Conservation (phyloP, 2,113 vertebrate genomes). For the Gadus macrocephalus region DNA sequence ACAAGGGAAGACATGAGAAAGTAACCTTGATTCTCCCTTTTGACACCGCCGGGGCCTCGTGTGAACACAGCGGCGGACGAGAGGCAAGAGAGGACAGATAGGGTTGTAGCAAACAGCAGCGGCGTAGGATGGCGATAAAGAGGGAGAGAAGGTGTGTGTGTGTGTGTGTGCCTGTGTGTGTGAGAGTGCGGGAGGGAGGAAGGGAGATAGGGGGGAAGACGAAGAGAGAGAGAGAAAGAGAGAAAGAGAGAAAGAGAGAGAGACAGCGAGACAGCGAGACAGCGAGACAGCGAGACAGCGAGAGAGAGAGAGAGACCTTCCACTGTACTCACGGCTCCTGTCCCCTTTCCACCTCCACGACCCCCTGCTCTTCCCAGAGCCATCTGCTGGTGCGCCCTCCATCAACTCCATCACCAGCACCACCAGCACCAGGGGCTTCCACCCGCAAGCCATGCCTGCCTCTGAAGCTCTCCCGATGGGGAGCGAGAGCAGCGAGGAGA, state of each 20-base stretch:
- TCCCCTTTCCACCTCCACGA: conserved; percentile 93
- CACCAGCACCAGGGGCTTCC: conserved; percentile 67
- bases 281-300: neutral
- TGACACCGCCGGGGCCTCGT: too few species aligned
- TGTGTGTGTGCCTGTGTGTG: too few species aligned
- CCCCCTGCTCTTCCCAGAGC: conserved; percentile 73
- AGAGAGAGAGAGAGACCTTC: conserved; percentile 22
- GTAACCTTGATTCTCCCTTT: too few species aligned
- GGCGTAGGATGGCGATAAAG: too few species aligned
- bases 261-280: neutral
- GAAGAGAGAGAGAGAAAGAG: neutral
- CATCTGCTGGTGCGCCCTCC: conserved; percentile 64
- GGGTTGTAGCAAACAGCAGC: too few species aligned
- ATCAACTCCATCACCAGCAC: conserved; percentile 70
- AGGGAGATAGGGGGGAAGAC: neutral
- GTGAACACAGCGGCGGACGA: too few species aligned
- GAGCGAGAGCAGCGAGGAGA: conserved; percentile 13
- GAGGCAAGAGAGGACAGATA: too few species aligned
- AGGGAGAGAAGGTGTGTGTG: too few species aligned
- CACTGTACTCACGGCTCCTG: conserved; percentile 89
- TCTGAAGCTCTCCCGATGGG: conserved; percentile 45
- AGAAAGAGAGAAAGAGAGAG: conserved; percentile 18
- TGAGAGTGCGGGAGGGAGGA: too few species aligned
- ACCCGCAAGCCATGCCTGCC: conserved; percentile 70
- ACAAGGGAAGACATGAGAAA: too few species aligned